Percentiles rank a stretch among this genome's conserved stretches.
Evolutionary conservation across 1,140 invertebrate genomes (phyloP).

Genomic region (Araneus ventricosus): DNA sequence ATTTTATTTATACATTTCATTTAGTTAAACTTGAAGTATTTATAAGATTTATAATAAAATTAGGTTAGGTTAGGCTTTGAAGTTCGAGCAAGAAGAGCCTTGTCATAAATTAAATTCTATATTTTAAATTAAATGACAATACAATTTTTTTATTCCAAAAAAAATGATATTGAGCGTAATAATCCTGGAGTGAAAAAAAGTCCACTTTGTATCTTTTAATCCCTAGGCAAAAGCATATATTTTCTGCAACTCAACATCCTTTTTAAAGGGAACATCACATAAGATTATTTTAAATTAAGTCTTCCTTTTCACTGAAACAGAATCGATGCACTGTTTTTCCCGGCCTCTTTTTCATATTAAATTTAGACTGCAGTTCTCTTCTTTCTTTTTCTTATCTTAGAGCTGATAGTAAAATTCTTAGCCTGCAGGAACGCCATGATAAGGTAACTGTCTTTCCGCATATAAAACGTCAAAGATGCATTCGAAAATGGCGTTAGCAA

Average conservation of each 20-base stretch:
- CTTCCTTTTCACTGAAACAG: neutral
- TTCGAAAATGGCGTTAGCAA: slow-evolving; percentile 60
- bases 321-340: neutral
- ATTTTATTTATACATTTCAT: too few species aligned
- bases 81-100: too few species aligned
- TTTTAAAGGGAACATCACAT: neutral
- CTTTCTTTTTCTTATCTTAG: neutral
- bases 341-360: slow-evolving; percentile 48
- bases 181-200: too few species aligned
- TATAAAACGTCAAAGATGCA: slow-evolving; percentile 59
- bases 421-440: slow-evolving; percentile 14
- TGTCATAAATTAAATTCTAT: too few species aligned
- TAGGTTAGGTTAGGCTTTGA: too few species aligned
- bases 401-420: slow-evolving; percentile 28
- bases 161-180: too few species aligned
- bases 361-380: neutral
- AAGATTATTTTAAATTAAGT: neutral
- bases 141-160: too few species aligned
- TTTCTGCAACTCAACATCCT: neutral
- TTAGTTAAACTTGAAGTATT: too few species aligned
- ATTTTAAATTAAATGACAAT: too few species aligned
- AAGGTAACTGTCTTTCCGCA: slow-evolving; percentile 38
- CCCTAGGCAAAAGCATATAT: too few species aligned
- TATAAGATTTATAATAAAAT: too few species aligned
- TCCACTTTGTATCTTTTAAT: too few species aligned